These are phyloP conservation scores for Linnaemya tessellans DNA, from an alignment of 2,888 invertebrate genomes.

Conservation along the genomic window DNA sequence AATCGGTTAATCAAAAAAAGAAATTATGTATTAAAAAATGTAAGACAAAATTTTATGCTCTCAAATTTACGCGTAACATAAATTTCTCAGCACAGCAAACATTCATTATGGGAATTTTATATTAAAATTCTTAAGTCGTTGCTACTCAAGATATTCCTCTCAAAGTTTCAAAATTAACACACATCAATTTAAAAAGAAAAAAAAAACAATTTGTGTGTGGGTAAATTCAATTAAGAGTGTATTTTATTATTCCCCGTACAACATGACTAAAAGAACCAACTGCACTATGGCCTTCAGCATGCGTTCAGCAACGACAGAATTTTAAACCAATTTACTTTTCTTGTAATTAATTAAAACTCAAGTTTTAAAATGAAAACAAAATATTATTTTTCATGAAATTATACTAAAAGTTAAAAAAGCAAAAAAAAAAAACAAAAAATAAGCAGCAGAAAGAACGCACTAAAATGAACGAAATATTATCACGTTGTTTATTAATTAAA, in stretches of 20 bases:
- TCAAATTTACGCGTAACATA: too few relatives aligned
- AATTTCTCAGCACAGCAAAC: too few relatives aligned
- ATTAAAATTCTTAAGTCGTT: too few relatives aligned
- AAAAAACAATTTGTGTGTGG: too few relatives aligned
- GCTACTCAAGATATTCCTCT: too few relatives aligned
- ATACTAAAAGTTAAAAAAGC: slow-evolving; percentile 1
- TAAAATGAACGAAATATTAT: slow-evolving; percentile 56
- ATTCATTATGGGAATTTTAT: too few relatives aligned
- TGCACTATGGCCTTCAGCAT: neutral
- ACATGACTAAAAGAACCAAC: neutral
- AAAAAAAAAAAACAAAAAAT: neutral
- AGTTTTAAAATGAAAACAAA: slow-evolving; percentile 58
- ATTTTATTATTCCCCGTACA: neutral
- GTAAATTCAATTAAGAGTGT: neutral
- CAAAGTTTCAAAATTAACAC: neutral
- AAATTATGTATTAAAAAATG: too few relatives aligned
- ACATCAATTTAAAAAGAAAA: neutral
- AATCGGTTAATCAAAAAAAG: too few relatives aligned
- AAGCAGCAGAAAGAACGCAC: slow-evolving; percentile 26
- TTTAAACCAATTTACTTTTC: slow-evolving; percentile 25
- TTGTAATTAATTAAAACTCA: slow-evolving; percentile 20
- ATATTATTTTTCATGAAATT: slow-evolving; percentile 52
- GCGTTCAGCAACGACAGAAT: neutral
- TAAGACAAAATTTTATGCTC: too few relatives aligned
- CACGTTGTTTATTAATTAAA: slow-evolving; percentile 70